A percentile compares a stretch with the other conserved stretches of the same genome.
phyloP scores from a whole-genome alignment of 2,888 invertebrate species.

The Clitarchus hookeri region DNA sequence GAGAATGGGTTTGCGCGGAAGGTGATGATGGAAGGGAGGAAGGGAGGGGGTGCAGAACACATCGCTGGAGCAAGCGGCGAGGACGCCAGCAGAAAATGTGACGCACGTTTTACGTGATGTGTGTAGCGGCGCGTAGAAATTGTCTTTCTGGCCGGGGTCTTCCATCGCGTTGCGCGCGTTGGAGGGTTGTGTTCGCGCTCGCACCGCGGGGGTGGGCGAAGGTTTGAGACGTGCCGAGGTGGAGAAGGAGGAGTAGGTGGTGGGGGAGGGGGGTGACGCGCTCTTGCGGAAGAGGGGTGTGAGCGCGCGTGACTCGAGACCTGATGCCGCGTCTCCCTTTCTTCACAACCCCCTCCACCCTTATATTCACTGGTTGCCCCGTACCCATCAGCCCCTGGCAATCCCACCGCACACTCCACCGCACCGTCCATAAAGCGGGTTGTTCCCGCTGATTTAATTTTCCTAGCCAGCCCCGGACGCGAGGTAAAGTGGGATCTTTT shows the following conservation, averaged over 20 bases:
- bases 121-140: constrained; percentile 18
- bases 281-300: constrained; percentile 23
- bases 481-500: constrained; percentile 6
- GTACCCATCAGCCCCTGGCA: too few relatives aligned
- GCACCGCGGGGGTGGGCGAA: background rate
- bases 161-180: too few relatives aligned
- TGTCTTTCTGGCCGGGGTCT: background rate
- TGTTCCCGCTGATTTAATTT: constrained; percentile 11
- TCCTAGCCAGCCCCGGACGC: background rate
- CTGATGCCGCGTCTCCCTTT: background rate
- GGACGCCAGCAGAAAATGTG: background rate
- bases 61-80: background rate
- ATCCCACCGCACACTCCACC: background rate
- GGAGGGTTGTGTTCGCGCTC: too few relatives aligned
- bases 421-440: background rate
- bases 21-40: too few relatives aligned
- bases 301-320: constrained; percentile 9
- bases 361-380: too few relatives aligned
- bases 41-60: background rate
- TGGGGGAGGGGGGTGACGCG: background rate
- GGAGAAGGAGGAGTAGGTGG: too few relatives aligned
- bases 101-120: constrained; percentile 24
- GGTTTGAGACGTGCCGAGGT: too few relatives aligned
- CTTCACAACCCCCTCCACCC: background rate
- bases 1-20: too few relatives aligned